These are phyloP conservation scores for Spinus olivaceus DNA, from an alignment of 2,797 vertebrate genomes.

Conservation along the genomic window DNA sequence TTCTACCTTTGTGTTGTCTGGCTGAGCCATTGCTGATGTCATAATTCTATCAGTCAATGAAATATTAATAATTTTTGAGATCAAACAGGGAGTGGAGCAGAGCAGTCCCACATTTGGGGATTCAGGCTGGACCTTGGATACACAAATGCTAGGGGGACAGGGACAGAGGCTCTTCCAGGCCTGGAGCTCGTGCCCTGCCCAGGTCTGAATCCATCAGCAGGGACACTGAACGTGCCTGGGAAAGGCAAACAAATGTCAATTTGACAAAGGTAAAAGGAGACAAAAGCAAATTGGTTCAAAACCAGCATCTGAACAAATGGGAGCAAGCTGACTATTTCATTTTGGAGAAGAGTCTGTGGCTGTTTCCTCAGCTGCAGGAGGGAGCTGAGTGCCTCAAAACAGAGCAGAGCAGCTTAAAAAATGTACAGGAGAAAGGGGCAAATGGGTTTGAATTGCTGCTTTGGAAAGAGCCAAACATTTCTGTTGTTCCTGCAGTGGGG, in stretches of 20 bases:
- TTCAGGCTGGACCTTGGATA: neutral
- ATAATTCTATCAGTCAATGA: neutral
- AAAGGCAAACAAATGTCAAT: neutral
- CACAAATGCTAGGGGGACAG: neutral
- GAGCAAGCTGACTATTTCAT: neutral
- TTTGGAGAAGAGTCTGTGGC: neutral
- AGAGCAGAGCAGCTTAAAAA: neutral
- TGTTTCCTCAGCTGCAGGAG: neutral
- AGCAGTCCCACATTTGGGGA: neutral
- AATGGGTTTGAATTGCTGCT: neutral
- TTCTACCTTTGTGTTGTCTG: neutral
- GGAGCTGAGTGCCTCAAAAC: neutral
- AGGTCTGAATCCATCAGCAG: neutral
- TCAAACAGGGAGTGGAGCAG: neutral
- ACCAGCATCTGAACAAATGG: neutral
- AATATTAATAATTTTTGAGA: neutral
- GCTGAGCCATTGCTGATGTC: neutral
- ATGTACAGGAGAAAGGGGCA: neutral
- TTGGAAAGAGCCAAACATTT: neutral
- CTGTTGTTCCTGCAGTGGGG: neutral
- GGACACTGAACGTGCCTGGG: fast-evolving
- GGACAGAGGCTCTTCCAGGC: neutral
- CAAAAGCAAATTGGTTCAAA: neutral
- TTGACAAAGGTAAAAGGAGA: neutral
- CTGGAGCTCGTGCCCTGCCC: neutral